Conservation (phyloP, 2,797 vertebrate genomes). For the Thalassophryne amazonica region DNA sequence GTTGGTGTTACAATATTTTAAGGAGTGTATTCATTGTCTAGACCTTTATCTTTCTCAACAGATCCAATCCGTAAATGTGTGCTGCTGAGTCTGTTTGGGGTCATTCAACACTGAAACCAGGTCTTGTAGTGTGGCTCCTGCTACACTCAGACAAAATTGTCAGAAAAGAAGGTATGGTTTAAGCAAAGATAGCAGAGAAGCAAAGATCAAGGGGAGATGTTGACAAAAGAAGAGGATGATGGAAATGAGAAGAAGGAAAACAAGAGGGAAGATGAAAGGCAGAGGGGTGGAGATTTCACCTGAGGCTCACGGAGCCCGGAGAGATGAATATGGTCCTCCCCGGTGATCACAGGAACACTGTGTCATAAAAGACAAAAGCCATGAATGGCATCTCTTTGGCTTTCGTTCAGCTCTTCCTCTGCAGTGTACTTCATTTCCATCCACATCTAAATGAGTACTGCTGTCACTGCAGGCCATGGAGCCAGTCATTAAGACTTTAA, state of each 20-base stretch:
- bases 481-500: too few relatives aligned
- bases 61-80: too few relatives aligned
- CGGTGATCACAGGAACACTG: conserved; percentile 20
- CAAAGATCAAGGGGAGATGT: conserved; percentile 19
- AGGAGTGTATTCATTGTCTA: too few relatives aligned
- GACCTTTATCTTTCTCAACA: too few relatives aligned
- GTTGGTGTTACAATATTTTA: too few relatives aligned
- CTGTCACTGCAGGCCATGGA: too few relatives aligned
- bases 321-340: conserved; percentile 8
- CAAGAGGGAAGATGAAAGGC: conserved; percentile 9
- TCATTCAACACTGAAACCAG: too few relatives aligned
- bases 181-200: conserved; percentile 8
- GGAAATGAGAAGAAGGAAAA: not conserved
- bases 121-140: too few relatives aligned
- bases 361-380: conserved; percentile 18
- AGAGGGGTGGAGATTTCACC: conserved; percentile 2
- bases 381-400: conserved; percentile 1
- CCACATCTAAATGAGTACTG: conserved; percentile 19
- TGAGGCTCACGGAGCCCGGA: conserved; percentile 13
- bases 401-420: conserved; percentile 20
- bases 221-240: conserved; percentile 12
- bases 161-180: conserved; percentile 9
- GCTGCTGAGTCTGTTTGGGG: too few relatives aligned
- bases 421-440: conserved; percentile 13
- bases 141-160: conserved; percentile 9